Conservation (phyloP, 1,140 invertebrate genomes). For the Aradophagus sp. region DNA sequence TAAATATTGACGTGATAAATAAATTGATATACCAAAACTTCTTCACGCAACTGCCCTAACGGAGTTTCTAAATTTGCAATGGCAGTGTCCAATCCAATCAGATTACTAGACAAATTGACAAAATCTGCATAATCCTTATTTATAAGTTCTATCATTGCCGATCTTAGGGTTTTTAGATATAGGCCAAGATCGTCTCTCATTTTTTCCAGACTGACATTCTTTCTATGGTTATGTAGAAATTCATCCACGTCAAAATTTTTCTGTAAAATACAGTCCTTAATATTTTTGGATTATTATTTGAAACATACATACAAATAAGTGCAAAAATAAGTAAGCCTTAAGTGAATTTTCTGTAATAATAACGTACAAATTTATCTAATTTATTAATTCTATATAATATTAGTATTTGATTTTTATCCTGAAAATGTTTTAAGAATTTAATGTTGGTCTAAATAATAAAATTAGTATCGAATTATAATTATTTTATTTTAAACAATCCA, state of each 20-base stretch:
- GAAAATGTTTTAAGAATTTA: conserved; percentile 5
- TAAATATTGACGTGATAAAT: no score
- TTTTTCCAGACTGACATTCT: conserved; percentile 86
- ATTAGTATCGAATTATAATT: not conserved
- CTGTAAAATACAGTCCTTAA: conserved; percentile 26
- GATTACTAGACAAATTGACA: conserved; percentile 94
- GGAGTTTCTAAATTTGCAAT: conserved; percentile 87
- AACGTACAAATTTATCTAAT: conserved; percentile 26
- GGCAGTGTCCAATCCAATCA: conserved; percentile 92
- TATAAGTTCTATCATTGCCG: conserved; percentile 96
- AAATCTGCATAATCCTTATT: conserved; percentile 98
- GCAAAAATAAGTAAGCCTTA: not conserved
- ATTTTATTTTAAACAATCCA: not conserved
- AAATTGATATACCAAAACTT: conserved; percentile 80
- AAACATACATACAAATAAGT: not conserved
- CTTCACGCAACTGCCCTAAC: conserved; percentile 84
- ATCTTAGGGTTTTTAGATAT: conserved; percentile 91
- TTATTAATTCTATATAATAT: conserved; percentile 23
- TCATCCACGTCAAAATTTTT: conserved; percentile 88
- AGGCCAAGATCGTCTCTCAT: conserved; percentile 92
- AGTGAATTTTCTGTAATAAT: not conserved
- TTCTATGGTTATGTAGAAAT: conserved; percentile 90
- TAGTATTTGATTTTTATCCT: conserved; percentile 4
- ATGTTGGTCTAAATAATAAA: not conserved
- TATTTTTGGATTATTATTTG: not conserved